Percentiles rank a stretch among this genome's conserved stretches.
Evolutionary conservation across 2,888 invertebrate genomes (phyloP).

Genomic region (Polydrusus cervinus): DNA sequence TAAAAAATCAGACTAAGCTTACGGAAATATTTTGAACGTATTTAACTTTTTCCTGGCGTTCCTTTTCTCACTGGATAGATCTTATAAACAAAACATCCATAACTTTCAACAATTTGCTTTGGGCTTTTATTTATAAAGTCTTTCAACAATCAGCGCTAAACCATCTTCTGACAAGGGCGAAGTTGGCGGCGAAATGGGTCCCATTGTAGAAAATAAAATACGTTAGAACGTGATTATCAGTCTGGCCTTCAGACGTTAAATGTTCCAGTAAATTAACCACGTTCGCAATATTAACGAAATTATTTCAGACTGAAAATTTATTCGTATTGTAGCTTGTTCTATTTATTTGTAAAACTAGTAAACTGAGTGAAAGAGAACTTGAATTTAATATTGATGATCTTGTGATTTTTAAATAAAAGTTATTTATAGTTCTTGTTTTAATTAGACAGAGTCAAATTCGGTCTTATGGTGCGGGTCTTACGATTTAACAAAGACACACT

Average conservation of each 20-base stretch:
- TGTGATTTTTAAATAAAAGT: no score
- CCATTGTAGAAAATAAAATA: slow-evolving; percentile 5
- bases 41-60: neutral
- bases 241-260: slow-evolving; percentile 6
- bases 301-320: neutral
- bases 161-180: slow-evolving; percentile 3
- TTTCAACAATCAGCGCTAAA: neutral
- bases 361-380: no score
- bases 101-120: neutral
- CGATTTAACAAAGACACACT: no score
- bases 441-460: no score
- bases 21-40: no score
- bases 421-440: no score
- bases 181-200: neutral
- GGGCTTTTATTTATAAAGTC: neutral
- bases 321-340: no score
- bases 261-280: slow-evolving; percentile 5
- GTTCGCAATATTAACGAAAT: neutral
- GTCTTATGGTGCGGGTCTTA: no score
- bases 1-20: no score
- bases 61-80: neutral
- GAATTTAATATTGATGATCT: no score
- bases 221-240: neutral
- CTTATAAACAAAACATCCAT: neutral
- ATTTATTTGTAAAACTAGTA: no score